Evolutionary conservation across 2,113 vertebrate species (phyloP), one percentile per base, ranked within the genome.

Genomic region (Cairina moschata): DNA sequence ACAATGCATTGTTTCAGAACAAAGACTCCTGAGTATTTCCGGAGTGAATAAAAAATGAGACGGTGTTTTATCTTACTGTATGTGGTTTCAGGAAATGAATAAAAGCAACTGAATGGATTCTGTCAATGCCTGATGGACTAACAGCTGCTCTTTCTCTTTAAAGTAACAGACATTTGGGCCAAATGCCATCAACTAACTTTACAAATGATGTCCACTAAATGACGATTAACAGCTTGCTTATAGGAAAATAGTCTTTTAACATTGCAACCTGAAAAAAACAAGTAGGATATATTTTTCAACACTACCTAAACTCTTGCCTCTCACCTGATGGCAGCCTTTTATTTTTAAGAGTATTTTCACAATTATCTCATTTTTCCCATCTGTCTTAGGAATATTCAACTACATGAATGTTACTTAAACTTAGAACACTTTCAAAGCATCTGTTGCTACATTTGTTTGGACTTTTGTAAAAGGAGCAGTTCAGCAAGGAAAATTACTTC

Each of bases 31-130:
- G 34, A 71, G 76, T 71, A 72, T 77, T 96, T 95, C 90, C 83
- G 56, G 7, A 84, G 79, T 32, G 92, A 96, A 73, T 85, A 40
- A 89, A 94, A 97, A 84, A 48, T 44, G 87, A 95, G 80, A 96
- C 74, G 95, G 69, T 94, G 94, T 65, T 80, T 94, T 95, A 96
- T 96, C 90, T 90, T 55, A 68, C 60, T 56, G 68, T 62, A 88
- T 71, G 81, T 93, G 89, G 97, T 95, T 97, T 88, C 89, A 96
- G 88, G 82, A 97, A 98, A 97, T 97, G 95, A 98, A 97, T 6
- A 81, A 78, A 96, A 94, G 54, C n/a, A 77, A 65, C 71, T 86
- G 75, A 85, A 87, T 91, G 80, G 95, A 84, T 63, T 85, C 84
- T 96, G 91, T 93, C 82, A 93, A 81, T 93, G 86, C 86, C 88